Conservation (phyloP, 2,888 invertebrate genomes). For the Hoplodrina ambigua region DNA sequence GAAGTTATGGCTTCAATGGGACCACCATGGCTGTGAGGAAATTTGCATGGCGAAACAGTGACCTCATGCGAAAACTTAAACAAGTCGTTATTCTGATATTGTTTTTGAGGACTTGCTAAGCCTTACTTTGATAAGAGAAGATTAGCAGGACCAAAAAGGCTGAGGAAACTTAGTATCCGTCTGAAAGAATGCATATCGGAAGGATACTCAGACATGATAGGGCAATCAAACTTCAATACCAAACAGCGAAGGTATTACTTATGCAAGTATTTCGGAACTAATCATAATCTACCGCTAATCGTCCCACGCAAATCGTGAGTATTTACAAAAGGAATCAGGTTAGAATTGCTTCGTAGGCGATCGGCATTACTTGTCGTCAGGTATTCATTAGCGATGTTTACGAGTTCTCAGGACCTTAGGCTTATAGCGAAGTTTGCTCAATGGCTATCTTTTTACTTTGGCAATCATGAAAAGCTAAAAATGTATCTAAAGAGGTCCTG, state of each 20-base stretch:
- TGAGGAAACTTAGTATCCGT: not conserved
- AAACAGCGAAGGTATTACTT: constrained; percentile 15
- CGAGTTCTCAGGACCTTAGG: not conserved
- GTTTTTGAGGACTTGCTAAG: not conserved
- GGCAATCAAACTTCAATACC: constrained; percentile 3
- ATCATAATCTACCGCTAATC: constrained; percentile 44
- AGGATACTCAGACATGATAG: not conserved
- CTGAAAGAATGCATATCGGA: not conserved
- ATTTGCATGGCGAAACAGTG: constrained; percentile 41
- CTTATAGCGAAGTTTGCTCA: no score
- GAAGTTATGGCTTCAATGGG: constrained; percentile 43
- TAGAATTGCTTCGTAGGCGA: constrained; percentile 39
- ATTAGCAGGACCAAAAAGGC: not conserved
- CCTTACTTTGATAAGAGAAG: not conserved
- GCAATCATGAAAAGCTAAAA: not conserved
- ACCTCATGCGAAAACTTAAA: constrained; percentile 29
- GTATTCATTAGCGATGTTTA: not conserved
- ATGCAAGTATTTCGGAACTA: constrained; percentile 44
- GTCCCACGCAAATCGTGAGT: constrained; percentile 46
- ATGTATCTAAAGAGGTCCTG: not conserved
- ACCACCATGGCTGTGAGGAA: constrained; percentile 40
- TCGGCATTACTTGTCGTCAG: constrained; percentile 12
- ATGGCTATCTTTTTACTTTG: no score
- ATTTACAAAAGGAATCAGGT: constrained; percentile 39
- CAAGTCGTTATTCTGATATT: constrained; percentile 7